phyloP scores from a whole-genome alignment of 2,113 vertebrate species.

The Ifrita kowaldi region DNA sequence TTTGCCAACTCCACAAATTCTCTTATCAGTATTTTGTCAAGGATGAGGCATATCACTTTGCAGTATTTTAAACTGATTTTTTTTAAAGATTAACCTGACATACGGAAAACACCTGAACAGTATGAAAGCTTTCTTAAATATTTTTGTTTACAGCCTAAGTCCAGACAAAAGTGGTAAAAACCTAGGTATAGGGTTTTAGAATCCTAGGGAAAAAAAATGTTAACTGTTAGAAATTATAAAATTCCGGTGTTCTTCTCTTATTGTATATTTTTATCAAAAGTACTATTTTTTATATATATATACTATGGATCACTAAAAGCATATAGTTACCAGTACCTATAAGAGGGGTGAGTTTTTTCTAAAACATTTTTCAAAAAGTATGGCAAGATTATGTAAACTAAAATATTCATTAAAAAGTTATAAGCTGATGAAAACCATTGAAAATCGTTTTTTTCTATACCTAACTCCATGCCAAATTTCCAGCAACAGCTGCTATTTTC shows the following conservation, averaged over 20 bases:
- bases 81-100: background rate
- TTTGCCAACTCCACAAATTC: background rate
- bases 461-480: background rate
- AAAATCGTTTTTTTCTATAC: background rate
- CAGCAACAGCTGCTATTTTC: background rate
- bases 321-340: background rate
- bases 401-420: background rate
- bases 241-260: background rate
- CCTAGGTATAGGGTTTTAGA: background rate
- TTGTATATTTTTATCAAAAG: background rate
- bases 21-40: background rate
- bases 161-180: background rate
- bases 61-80: background rate
- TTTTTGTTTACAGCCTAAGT: background rate
- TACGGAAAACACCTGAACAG: background rate
- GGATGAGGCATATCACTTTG: background rate
- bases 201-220: fast-evolving
- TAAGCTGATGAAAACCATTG: background rate
- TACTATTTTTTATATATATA: background rate
- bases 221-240: background rate
- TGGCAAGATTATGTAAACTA: background rate
- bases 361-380: background rate
- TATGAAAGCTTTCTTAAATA: background rate
- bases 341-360: fast-evolving
- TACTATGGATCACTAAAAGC: fast-evolving